A percentile compares a stretch with the other conserved stretches of the same genome.
These are phyloP conservation scores for Rhyacophila evoluta DNA, from an alignment of 2,888 invertebrate genomes.

Conservation along the genomic window DNA sequence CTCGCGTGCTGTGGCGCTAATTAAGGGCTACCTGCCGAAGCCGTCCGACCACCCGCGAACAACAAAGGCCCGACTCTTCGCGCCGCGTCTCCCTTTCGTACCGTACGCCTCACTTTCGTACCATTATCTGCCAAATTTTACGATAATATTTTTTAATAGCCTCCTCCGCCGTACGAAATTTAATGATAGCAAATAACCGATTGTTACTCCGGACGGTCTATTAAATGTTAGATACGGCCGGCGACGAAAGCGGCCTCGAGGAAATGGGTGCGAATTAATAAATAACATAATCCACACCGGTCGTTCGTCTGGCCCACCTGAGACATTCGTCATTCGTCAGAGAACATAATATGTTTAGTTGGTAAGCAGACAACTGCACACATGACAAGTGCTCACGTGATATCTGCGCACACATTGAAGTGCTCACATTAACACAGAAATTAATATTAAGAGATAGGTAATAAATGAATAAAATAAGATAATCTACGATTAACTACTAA, in stretches of 20 bases:
- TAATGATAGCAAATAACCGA: slow-evolving; percentile 24
- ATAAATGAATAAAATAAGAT: too few species aligned
- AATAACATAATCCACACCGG: neutral
- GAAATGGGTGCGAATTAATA: slow-evolving; percentile 16
- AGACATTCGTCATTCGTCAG: neutral
- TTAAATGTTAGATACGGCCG: slow-evolving; percentile 7
- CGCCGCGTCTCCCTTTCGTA: slow-evolving; percentile 3
- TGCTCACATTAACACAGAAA: too few species aligned
- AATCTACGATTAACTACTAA: too few species aligned
- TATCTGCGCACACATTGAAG: too few species aligned
- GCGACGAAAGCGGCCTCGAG: slow-evolving; percentile 8
- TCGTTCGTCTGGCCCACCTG: neutral
- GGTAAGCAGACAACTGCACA: too few species aligned
- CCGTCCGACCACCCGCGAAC: slow-evolving; percentile 13
- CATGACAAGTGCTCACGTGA: too few species aligned
- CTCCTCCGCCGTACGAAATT: neutral
- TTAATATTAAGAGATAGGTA: too few species aligned
- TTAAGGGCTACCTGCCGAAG: slow-evolving; percentile 20
- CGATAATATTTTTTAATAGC: slow-evolving; percentile 24
- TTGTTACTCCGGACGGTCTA: slow-evolving; percentile 2
- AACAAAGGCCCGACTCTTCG: slow-evolving; percentile 12
- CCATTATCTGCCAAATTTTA: slow-evolving; percentile 19
- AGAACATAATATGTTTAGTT: too few species aligned
- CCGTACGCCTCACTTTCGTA: slow-evolving; percentile 18
- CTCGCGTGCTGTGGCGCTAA: slow-evolving; percentile 22